Percentiles rank a stretch among this genome's conserved stretches.
phyloP scores from a whole-genome alignment of 2,113 vertebrate genomes.

The Eonycteris spelaea region DNA sequence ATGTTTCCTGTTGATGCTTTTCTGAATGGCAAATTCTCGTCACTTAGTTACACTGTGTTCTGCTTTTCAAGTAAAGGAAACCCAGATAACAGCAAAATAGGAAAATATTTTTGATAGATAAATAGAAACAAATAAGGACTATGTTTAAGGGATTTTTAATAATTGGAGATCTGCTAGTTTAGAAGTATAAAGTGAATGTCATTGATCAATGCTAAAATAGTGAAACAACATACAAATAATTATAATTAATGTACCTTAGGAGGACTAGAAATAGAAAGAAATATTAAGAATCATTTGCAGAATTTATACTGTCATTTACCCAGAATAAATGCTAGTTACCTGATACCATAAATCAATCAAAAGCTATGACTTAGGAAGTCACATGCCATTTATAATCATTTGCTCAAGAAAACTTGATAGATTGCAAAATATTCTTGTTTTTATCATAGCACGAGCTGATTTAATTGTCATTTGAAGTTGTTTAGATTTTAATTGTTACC shows the following conservation, averaged over 20 bases:
- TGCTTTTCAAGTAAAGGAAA: slow-evolving; percentile 75
- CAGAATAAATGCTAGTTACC: background rate
- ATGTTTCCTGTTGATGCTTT: slow-evolving; percentile 82
- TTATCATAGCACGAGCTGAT: background rate
- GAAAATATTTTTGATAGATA: slow-evolving; percentile 70
- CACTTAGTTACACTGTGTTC: slow-evolving; percentile 78
- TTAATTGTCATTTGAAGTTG: background rate
- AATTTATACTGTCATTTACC: slow-evolving; percentile 24
- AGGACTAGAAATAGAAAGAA: slow-evolving; percentile 21
- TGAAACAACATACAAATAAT: slow-evolving; percentile 1
- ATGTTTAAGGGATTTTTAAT: background rate
- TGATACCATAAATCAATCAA: background rate
- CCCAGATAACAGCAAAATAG: slow-evolving; percentile 54
- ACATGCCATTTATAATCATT: background rate
- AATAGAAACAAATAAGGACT: slow-evolving; percentile 28
- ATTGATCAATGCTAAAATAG: background rate
- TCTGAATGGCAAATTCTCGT: slow-evolving; percentile 77
- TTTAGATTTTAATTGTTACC: slow-evolving; percentile 49
- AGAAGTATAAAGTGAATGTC: background rate
- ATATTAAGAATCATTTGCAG: background rate
- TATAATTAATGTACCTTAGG: background rate
- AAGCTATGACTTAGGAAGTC: slow-evolving; percentile 27
- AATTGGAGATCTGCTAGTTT: background rate
- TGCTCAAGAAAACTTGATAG: background rate
- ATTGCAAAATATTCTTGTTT: slow-evolving; percentile 33